Base-by-base conservation (phyloP, 35 echinoderm and acorn worm genomes). In the Apostichopus californicus region DNA sequence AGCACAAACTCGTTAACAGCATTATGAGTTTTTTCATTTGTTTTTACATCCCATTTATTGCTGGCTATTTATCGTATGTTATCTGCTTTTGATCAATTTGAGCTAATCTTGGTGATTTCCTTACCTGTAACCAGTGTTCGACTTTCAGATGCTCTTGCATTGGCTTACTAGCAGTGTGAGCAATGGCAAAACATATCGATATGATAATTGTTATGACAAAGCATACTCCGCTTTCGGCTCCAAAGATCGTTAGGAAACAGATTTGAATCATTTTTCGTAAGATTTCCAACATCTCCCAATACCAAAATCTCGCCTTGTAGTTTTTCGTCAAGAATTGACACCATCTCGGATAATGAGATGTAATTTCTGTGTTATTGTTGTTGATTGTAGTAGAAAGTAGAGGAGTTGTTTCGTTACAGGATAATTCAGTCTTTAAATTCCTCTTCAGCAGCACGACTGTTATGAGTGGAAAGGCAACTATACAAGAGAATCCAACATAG, bases 61-160 rank as follows among this genome's bases (percentile, higher is more conserved):
- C 28, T 1, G 28, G 28, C 28, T 34, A 34, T 34, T 34, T 28
- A 46, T 46, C 34, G 34, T 46, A 46, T 46, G 34, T 46, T 46
- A 46, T 46, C 34, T 46, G 34, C 34, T 46, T 46, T 46, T 46
- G 34, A 46, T 46, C 2, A 46, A 46, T 46, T 3, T 46, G 34
- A 46, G 34, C 34, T 46, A 46, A 46, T 46, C 3, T 46, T 46
- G 34, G 34, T 46, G 34, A 46, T 46, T 61, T 75, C 13, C 18
- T 25, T 85, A 85, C 81, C 81, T 85, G 81, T 85, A 85, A 21
- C 81, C 81, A 85, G 58, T 85, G 81, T 59, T 85, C 81, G 21
- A 85, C 55, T n/a, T 59, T 85, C 55, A 85, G 57, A 59, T 17
- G 55, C 58, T 85, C 81, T 25, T 56, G 18, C 81, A 85, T 85